Evolutionary conservation across 1,140 invertebrate species (phyloP).

Genomic region (Marisa cornuarietis): DNA sequence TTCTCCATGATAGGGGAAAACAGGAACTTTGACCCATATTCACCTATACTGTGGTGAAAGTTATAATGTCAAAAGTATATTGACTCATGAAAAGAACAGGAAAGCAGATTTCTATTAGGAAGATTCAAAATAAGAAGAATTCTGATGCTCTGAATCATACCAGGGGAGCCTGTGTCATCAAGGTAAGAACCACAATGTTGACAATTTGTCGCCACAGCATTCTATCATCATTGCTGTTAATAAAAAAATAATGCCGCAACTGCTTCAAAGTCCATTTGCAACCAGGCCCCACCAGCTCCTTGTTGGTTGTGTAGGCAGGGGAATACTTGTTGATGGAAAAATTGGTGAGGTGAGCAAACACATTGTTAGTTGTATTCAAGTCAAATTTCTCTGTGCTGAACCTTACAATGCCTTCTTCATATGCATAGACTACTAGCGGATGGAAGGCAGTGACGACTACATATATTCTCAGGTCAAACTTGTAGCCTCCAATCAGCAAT

Average conservation of each 20-base stretch:
- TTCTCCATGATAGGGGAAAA: no score
- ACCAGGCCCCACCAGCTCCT: constrained; percentile 78
- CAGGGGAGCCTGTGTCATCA: constrained; percentile 65
- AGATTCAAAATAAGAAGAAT: constrained; percentile 89
- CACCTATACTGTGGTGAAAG: no score
- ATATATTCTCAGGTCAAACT: constrained; percentile 69
- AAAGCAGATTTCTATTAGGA: constrained; percentile 75
- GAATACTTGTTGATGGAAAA: constrained; percentile 84
- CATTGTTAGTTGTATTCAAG: constrained; percentile 80
- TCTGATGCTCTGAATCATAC: constrained; percentile 66
- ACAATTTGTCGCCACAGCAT: constrained; percentile 82
- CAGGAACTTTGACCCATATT: no score
- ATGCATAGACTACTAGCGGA: constrained; percentile 60
- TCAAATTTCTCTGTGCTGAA: constrained; percentile 87
- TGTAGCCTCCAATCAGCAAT: constrained; percentile 68
- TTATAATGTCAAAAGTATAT: constrained; percentile 33
- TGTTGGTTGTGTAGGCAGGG: constrained; percentile 81
- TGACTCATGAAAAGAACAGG: not conserved
- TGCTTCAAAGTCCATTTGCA: constrained; percentile 85
- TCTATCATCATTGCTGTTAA: constrained; percentile 79
- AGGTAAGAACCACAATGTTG: constrained; percentile 78
- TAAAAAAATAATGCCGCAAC: constrained; percentile 79
- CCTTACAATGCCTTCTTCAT: constrained; percentile 68
- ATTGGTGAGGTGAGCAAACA: constrained; percentile 90
- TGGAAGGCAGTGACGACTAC: constrained; percentile 67